Percentiles rank a stretch among this genome's conserved stretches.
Evolutionary conservation across 2,797 vertebrate species (phyloP).

Genomic region (Enoplosus armatus): DNA sequence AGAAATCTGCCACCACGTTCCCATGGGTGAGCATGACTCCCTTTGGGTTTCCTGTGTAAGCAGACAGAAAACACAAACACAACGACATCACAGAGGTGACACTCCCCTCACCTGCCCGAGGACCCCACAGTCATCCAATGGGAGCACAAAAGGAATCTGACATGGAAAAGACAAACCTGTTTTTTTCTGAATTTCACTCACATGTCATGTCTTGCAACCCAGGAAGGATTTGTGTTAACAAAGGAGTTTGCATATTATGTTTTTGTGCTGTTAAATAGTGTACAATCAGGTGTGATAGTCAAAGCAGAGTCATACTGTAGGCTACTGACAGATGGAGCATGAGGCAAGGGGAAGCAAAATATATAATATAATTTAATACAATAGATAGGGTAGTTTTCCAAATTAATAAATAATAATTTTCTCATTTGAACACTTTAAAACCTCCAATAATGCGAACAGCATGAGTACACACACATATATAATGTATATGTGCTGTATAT

Average conservation of each 20-base stretch:
- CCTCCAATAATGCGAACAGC: not conserved
- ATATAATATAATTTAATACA: not conserved
- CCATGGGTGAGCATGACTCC: slow-evolving; percentile 99
- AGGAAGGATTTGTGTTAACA: not conserved
- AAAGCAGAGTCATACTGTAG: not conserved
- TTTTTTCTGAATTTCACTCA: not conserved
- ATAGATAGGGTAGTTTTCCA: not conserved
- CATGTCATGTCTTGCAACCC: not conserved
- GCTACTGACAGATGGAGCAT: not conserved
- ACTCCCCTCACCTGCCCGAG: not conserved
- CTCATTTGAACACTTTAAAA: not conserved
- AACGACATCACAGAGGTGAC: not conserved
- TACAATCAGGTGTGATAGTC: not conserved
- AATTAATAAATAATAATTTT: too few species aligned
- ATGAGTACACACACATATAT: not conserved
- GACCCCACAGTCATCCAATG: not conserved
- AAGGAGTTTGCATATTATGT: not conserved
- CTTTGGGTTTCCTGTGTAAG: slow-evolving; percentile 92
- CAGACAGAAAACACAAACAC: slow-evolving; percentile 14
- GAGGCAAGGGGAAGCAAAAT: not conserved
- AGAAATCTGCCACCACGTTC: slow-evolving; percentile 97
- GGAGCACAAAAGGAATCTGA: not conserved
- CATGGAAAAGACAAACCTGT: not conserved
- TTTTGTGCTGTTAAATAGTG: too few species aligned
- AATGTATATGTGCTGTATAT: not conserved